These are phyloP conservation scores for Ganaspis brasiliensis DNA, from an alignment of 2,888 invertebrate species.

Conservation along the genomic window DNA sequence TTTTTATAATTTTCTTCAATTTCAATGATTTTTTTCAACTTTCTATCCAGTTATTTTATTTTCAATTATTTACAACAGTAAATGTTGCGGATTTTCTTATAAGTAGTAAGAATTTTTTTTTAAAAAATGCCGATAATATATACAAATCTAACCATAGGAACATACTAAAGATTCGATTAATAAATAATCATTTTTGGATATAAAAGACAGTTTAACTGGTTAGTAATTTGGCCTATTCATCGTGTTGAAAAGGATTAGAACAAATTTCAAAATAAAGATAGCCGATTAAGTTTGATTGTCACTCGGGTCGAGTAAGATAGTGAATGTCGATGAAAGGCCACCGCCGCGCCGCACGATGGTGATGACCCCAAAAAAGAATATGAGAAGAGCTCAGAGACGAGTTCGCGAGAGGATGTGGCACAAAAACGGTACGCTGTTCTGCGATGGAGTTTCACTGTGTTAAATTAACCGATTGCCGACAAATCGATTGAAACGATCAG, in stretches of 20 bases:
- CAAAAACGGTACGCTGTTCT: conserved; percentile 58
- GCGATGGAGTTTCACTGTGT: conserved; percentile 72
- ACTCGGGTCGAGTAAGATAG: conserved; percentile 4
- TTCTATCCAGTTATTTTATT: no score
- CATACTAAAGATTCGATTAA: no score
- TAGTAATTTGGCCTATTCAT: background rate
- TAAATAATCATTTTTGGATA: no score
- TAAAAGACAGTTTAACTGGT: no score
- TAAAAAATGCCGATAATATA: no score
- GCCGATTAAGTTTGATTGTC: conserved; percentile 17
- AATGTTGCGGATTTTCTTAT: no score
- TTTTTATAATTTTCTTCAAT: no score
- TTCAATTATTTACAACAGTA: no score
- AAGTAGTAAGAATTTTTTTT: no score
- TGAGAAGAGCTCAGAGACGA: conserved; percentile 54
- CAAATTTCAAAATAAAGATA: background rate
- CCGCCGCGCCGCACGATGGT: conserved; percentile 28
- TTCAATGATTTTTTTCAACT: no score
- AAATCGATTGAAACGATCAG: conserved; percentile 72
- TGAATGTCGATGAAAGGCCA: conserved; percentile 40
- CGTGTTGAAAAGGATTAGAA: background rate
- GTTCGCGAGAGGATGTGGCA: conserved; percentile 57
- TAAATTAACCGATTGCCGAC: conserved; percentile 73
- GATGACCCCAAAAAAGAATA: conserved; percentile 60
- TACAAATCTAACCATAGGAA: no score